Conservation (phyloP, 2,113 vertebrate species). For the Malurus elegans region DNA sequence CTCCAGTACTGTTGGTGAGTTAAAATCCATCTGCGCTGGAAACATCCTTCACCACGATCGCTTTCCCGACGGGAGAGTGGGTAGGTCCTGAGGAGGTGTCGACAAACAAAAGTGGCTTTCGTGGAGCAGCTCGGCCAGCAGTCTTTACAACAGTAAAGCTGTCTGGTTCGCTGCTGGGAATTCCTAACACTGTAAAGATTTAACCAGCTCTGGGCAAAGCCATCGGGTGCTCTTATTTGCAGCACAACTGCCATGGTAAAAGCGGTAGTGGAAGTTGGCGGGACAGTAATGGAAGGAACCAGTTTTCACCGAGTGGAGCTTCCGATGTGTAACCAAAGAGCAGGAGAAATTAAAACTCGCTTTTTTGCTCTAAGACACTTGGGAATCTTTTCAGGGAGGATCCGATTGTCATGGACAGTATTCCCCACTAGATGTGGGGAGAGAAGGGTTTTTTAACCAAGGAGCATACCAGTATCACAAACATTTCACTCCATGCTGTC, state of each 20-base stretch:
- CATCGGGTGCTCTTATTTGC: rapidly evolving
- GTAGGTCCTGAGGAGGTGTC: rapidly evolving
- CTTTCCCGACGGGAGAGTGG: not conserved
- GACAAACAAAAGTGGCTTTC: not conserved
- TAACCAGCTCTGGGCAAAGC: not conserved
- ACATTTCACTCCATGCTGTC: not conserved
- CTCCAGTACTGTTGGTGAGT: not conserved
- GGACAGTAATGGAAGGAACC: not conserved
- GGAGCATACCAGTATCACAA: rapidly evolving
- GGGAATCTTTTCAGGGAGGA: not conserved
- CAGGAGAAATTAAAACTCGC: not conserved
- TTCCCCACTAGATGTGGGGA: not conserved
- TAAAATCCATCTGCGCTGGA: not conserved
- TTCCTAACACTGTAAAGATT: not conserved
- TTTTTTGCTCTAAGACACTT: not conserved
- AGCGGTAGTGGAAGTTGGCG: not conserved
- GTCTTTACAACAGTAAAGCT: not conserved
- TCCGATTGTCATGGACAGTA: not conserved
- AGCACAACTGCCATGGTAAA: rapidly evolving
- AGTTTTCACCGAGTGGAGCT: not conserved
- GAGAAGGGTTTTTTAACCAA: not conserved
- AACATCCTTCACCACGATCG: rapidly evolving
- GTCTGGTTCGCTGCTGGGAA: not conserved
- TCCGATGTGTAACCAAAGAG: not conserved
- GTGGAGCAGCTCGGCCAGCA: not conserved